Percentiles rank a stretch among this genome's conserved stretches.
phyloP scores from a whole-genome alignment of 2,113 vertebrate genomes.

The human region GRCh38 chr2:226729001-226729500 shows the following conservation, averaged over 20 bases:
- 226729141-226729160: background rate
- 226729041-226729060: background rate
- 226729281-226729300: conserved; percentile 2
- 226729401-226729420: conserved; percentile 42
- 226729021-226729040: background rate
- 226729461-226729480: conserved; percentile 12
- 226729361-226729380: background rate
- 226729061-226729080: background rate
- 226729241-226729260: background rate
- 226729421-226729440: conserved; percentile 42
- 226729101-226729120: background rate
- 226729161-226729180: too few species aligned
- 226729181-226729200: background rate
- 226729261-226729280: background rate
- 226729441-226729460: conserved; percentile 12
- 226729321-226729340: background rate
- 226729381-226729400: conserved; percentile 33
- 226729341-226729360: background rate
- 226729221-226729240: background rate
- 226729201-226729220: background rate
- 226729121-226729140: background rate
- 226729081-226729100: background rate
- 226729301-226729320: conserved; percentile 10
- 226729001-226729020: background rate
- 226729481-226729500: conserved; percentile 28